phyloP scores from a whole-genome alignment of 2,113 vertebrate species.

The Alosa alosa region DNA sequence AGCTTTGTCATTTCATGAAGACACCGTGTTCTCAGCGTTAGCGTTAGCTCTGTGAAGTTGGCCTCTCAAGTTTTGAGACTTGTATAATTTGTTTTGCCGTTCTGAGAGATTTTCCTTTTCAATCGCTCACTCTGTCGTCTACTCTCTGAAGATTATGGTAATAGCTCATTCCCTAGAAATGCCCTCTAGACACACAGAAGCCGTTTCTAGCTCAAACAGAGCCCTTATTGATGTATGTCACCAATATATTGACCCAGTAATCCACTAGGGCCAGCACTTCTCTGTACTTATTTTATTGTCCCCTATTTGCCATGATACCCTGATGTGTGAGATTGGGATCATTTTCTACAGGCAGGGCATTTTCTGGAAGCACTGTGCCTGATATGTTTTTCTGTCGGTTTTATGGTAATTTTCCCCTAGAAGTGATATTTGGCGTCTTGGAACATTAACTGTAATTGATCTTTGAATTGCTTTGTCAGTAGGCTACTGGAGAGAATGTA shows the following conservation, averaged over 20 bases:
- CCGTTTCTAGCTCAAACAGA: neutral
- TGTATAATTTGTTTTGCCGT: neutral
- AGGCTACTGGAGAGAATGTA: neutral
- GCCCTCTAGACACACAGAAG: neutral
- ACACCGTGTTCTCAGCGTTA: neutral
- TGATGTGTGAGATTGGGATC: neutral
- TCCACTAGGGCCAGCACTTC: neutral
- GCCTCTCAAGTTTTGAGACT: neutral
- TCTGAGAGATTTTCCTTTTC: neutral
- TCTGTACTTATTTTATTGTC: neutral
- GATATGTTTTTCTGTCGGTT: neutral
- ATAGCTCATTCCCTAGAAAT: neutral
- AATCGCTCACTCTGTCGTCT: neutral
- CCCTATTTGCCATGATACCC: neutral
- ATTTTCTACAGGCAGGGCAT: neutral
- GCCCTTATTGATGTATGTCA: neutral
- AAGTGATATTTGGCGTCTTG: neutral
- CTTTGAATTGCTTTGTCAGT: neutral
- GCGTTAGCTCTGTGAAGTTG: neutral
- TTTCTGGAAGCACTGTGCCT: neutral
- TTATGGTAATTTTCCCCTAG: neutral
- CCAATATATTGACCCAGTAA: neutral
- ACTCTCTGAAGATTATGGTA: neutral
- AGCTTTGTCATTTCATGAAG: neutral
- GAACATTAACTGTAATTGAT: constrained; percentile 5